These are phyloP conservation scores for Rhyacichthys aspro DNA, from an alignment of 2,797 vertebrate species.

Conservation along the genomic window DNA sequence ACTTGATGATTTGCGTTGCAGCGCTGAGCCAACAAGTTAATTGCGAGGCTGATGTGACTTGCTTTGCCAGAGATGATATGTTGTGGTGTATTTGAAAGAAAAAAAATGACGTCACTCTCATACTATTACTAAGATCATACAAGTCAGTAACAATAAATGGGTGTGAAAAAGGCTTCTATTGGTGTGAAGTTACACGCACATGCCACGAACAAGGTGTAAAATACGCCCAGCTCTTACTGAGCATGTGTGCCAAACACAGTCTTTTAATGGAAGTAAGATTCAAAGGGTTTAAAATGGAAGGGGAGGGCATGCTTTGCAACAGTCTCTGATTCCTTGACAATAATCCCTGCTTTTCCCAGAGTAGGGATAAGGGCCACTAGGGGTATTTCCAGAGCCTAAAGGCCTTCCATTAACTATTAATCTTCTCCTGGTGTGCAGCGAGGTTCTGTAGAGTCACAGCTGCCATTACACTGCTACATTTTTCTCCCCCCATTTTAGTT, in stretches of 20 bases:
- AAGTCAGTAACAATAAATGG: constrained; percentile 39
- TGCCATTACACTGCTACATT: constrained; percentile 59
- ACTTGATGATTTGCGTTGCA: constrained; percentile 69
- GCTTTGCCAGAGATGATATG: constrained; percentile 70
- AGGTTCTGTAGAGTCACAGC: constrained; percentile 71
- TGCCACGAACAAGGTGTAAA: constrained; percentile 49
- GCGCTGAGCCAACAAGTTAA: constrained; percentile 73
- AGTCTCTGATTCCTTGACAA: constrained; percentile 68
- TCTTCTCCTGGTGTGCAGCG: constrained; percentile 72
- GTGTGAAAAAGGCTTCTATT: constrained; percentile 8
- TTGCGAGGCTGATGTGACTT: constrained; percentile 71
- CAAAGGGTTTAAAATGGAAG: constrained; percentile 47
- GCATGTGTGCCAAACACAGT: constrained; percentile 36
- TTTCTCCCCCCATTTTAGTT: constrained; percentile 47
- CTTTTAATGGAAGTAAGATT: constrained; percentile 63
- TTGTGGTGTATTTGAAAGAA: constrained; percentile 61
- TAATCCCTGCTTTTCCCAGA: constrained; percentile 70
- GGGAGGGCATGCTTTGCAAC: constrained; percentile 48
- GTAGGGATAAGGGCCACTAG: constrained; percentile 61
- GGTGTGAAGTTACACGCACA: constrained; percentile 46
- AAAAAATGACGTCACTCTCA: constrained; percentile 62
- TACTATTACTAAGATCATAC: constrained; percentile 67
- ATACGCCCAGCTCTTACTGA: constrained; percentile 41
- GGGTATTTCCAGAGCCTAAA: constrained; percentile 77
- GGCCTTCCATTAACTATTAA: constrained; percentile 81